phyloP scores from a whole-genome alignment of 53 echinoderm and acorn worm species.

The Holothuria scabra region DNA sequence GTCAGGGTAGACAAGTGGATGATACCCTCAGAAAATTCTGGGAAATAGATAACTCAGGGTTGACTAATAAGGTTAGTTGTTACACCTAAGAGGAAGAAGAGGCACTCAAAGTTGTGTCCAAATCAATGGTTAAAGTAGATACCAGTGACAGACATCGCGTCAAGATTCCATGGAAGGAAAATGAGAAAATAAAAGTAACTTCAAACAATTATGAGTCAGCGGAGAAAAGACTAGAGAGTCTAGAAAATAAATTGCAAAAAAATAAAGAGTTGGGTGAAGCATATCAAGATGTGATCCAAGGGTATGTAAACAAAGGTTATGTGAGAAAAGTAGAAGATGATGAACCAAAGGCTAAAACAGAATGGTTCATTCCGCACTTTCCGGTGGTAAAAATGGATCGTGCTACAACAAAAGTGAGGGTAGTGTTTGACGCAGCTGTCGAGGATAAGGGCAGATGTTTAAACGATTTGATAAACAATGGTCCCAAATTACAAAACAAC shows the following conservation, averaged over 20 bases:
- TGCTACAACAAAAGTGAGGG: constrained; percentile 47
- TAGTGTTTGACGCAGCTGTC: constrained; percentile 46
- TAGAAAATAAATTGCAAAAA: constrained; percentile 28
- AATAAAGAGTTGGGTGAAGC: constrained; percentile 17
- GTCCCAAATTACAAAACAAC: constrained; percentile 50
- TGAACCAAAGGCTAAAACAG: neutral
- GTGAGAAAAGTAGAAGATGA: constrained; percentile 15
- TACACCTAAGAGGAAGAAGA: constrained; percentile 31
- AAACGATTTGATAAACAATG: constrained; percentile 47
- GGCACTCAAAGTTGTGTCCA: constrained; percentile 28
- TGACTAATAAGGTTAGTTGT: neutral
- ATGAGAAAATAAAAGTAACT: neutral
- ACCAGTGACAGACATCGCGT: constrained; percentile 24
- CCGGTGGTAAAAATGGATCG: constrained; percentile 14
- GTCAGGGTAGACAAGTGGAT: neutral
- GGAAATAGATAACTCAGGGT: constrained; percentile 30
- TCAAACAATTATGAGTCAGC: constrained; percentile 35
- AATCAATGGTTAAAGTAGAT: constrained; percentile 15
- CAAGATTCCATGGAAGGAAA: constrained; percentile 49
- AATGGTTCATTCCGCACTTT: constrained; percentile 37
- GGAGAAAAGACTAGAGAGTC: constrained; percentile 30
- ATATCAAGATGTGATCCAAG: constrained; percentile 22
- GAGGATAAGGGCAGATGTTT: constrained; percentile 22
- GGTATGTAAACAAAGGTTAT: constrained; percentile 39
- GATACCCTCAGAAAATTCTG: constrained; percentile 23